Percentiles rank a stretch among this genome's conserved stretches.
phyloP scores from a whole-genome alignment of 1,140 invertebrate genomes.

The Rhyzopertha dominica region DNA sequence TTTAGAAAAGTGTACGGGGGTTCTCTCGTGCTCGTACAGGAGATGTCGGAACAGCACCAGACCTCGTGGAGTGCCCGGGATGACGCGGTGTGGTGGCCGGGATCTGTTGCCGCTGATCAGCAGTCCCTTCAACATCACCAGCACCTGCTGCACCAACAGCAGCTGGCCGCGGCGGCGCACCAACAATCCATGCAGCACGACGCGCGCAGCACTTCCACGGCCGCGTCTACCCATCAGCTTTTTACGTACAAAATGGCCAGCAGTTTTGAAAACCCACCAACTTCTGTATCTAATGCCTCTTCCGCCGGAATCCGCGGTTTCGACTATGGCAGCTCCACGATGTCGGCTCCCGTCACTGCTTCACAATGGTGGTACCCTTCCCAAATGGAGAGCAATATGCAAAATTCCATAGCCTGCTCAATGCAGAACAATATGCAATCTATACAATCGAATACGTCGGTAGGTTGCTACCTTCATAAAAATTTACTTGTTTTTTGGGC shows the following conservation, averaged over 20 bases:
- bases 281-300: slow-evolving; percentile 48
- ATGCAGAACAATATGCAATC: slow-evolving; percentile 42
- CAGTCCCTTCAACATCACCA: slow-evolving; percentile 47
- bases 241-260: slow-evolving; percentile 81
- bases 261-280: slow-evolving; percentile 66
- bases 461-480: slow-evolving; percentile 23
- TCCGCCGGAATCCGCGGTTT: slow-evolving; percentile 45
- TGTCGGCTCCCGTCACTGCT: slow-evolving; percentile 51
- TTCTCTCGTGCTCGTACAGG: slow-evolving; percentile 5
- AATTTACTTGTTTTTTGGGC: background rate
- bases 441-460: slow-evolving; percentile 34
- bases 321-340: slow-evolving; percentile 51
- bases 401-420: slow-evolving; percentile 26
- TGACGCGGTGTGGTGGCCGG: slow-evolving; percentile 58
- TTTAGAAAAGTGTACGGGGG: too few relatives aligned
- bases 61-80: slow-evolving; percentile 59
- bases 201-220: slow-evolving; percentile 34
- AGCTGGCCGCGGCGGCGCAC: slow-evolving; percentile 39
- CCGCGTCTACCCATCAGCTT: slow-evolving; percentile 59
- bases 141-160: slow-evolving; percentile 46
- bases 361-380: slow-evolving; percentile 65
- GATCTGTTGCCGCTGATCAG: slow-evolving; percentile 49
- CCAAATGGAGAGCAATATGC: slow-evolving; percentile 42
- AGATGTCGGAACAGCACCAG: slow-evolving; percentile 45
- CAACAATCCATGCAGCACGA: slow-evolving; percentile 48